Percentiles rank a stretch among this genome's conserved stretches.
phyloP scores from a whole-genome alignment of 2,797 vertebrate species.

The Choloepus didactylus region DNA sequence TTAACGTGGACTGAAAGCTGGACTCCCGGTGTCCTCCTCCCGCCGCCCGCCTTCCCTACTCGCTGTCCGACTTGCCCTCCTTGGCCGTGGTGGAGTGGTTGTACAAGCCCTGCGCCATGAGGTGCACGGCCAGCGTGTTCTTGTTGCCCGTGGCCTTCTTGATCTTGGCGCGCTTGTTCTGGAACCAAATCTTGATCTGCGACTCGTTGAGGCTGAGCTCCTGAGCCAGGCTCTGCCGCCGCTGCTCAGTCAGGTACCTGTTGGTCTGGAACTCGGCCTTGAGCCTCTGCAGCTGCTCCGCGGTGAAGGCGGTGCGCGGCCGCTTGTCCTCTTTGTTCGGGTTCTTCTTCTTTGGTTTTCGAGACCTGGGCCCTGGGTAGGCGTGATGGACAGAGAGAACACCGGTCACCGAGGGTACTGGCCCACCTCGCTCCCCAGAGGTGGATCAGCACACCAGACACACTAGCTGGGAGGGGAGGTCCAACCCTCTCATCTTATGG shows the following conservation, averaged over 20 bases:
- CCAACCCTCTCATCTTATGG: not conserved
- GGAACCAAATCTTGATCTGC: slow-evolving; percentile 98
- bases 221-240: slow-evolving; percentile 95
- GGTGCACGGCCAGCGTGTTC: slow-evolving; percentile 94
- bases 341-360: slow-evolving; percentile 99
- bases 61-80: slow-evolving; percentile 98
- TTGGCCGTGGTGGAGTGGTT: slow-evolving; percentile 96
- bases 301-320: slow-evolving; percentile 96
- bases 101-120: slow-evolving; percentile 98
- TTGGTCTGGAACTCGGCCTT: slow-evolving; percentile 96
- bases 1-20: slow-evolving; percentile 76
- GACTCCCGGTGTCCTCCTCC: not conserved
- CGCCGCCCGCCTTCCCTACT: slow-evolving; percentile 87
- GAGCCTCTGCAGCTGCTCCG: slow-evolving; percentile 96
- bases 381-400: not conserved
- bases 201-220: slow-evolving; percentile 97
- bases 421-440: fast-evolving
- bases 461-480: not conserved
- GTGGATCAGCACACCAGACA: not conserved
- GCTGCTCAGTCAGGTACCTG: slow-evolving; percentile 96
- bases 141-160: slow-evolving; percentile 95
- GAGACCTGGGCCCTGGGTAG: slow-evolving; percentile 94
- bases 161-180: slow-evolving; percentile 98
- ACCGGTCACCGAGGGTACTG: not conserved
- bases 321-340: slow-evolving; percentile 96